Conservation (phyloP, 2,797 vertebrate species). For the Tenualosa ilisha region DNA sequence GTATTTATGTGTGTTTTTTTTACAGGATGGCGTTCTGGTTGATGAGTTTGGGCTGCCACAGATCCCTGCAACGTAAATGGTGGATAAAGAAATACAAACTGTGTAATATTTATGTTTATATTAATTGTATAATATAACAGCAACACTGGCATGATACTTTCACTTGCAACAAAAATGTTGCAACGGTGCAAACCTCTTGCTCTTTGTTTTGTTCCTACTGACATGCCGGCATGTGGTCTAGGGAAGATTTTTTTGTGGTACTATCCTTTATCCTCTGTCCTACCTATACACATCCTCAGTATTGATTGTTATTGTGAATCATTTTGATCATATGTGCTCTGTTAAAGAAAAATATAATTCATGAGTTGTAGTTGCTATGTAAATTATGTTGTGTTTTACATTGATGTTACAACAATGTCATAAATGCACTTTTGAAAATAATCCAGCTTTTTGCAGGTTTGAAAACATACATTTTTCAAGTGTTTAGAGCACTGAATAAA, state of each 20-base stretch:
- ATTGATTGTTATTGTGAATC: neutral
- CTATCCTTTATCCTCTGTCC: neutral
- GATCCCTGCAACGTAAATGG: constrained; percentile 91
- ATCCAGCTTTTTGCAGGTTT: neutral
- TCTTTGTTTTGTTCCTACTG: neutral
- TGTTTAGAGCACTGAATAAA: no score
- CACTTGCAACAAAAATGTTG: neutral
- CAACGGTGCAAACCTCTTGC: neutral
- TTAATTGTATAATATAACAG: neutral
- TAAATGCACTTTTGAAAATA: neutral
- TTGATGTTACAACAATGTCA: neutral
- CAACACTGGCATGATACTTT: neutral
- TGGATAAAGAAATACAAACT: constrained; percentile 15
- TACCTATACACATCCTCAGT: neutral
- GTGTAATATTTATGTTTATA: constrained; percentile 23
- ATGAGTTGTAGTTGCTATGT: neutral
- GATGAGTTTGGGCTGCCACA: constrained; percentile 97
- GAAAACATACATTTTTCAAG: no score
- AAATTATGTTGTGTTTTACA: neutral
- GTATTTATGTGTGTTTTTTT: constrained; percentile 45
- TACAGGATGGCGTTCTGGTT: constrained; percentile 93
- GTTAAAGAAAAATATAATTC: neutral
- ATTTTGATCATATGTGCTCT: neutral
- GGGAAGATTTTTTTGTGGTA: neutral
- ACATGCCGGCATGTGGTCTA: neutral